Percentiles rank a stretch among this genome's conserved stretches.
These are phyloP conservation scores for Melanotus villosus DNA, from an alignment of 2,888 invertebrate species.

Conservation along the genomic window DNA sequence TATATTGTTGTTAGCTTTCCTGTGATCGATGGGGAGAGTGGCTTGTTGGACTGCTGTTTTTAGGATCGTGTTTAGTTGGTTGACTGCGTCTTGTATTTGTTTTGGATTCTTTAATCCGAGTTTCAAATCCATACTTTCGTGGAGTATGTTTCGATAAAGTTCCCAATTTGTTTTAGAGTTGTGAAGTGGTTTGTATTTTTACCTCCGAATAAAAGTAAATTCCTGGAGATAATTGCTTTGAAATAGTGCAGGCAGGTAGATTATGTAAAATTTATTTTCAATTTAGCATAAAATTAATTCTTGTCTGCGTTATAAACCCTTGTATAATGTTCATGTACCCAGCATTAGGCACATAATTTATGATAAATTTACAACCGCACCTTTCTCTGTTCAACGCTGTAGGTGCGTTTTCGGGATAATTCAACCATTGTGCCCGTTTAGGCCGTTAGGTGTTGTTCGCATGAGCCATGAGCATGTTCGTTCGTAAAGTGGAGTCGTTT, in stretches of 20 bases:
- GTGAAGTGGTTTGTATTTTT: no score
- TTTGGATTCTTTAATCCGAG: neutral
- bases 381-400: neutral
- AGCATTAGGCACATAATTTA: slow-evolving; percentile 7
- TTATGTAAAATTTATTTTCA: no score
- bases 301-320: no score
- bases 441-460: slow-evolving; percentile 1
- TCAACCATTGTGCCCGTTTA: neutral
- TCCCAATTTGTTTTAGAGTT: slow-evolving; percentile 7
- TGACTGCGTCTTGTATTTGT: neutral
- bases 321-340: neutral
- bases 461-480: slow-evolving; percentile 15
- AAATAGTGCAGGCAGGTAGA: no score
- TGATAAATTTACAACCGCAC: neutral
- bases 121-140: slow-evolving; percentile 4
- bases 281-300: no score
- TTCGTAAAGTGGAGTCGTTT: slow-evolving; percentile 46
- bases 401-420: slow-evolving; percentile 2
- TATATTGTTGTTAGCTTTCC: neutral
- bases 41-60: neutral
- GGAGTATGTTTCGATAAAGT: neutral
- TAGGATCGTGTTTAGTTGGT: neutral
- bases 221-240: no score
- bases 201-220: no score
- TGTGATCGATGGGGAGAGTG: neutral